Conservation (phyloP, 2,888 invertebrate species). For the Galeruca laticollis region DNA sequence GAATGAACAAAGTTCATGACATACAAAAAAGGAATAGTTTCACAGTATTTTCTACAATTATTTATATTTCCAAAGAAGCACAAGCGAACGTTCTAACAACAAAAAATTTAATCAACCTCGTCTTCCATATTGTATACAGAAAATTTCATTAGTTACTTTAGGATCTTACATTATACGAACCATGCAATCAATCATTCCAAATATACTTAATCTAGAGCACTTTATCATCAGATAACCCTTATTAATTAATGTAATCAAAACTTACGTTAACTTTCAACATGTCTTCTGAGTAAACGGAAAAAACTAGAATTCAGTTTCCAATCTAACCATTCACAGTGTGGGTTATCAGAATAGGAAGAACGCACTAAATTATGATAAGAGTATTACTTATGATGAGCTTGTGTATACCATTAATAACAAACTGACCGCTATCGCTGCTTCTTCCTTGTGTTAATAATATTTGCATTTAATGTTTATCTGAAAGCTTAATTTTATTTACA, state of each 20-base stretch:
- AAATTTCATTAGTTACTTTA: no score
- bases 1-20: no score
- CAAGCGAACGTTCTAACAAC: no score
- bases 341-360: slow-evolving; percentile 31
- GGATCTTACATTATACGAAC: no score
- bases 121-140: no score
- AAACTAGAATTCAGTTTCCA: slow-evolving; percentile 6
- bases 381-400: slow-evolving; percentile 7
- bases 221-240: no score
- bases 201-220: no score
- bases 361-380: slow-evolving; percentile 27
- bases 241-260: not conserved
- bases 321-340: slow-evolving; percentile 6
- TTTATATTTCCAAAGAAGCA: no score
- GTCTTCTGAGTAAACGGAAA: not conserved
- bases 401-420: slow-evolving; percentile 9
- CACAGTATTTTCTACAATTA: no score
- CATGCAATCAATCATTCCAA: no score
- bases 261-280: slow-evolving; percentile 27
- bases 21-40: no score
- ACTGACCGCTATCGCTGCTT: slow-evolving; percentile 12
- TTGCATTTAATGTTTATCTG: slow-evolving; percentile 29
- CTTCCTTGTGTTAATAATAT: slow-evolving; percentile 22
- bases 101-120: no score
- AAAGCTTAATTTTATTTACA: slow-evolving; percentile 11